Base-by-base conservation (phyloP, 2,797 vertebrate species). In the Urophycis tenuis region DNA sequence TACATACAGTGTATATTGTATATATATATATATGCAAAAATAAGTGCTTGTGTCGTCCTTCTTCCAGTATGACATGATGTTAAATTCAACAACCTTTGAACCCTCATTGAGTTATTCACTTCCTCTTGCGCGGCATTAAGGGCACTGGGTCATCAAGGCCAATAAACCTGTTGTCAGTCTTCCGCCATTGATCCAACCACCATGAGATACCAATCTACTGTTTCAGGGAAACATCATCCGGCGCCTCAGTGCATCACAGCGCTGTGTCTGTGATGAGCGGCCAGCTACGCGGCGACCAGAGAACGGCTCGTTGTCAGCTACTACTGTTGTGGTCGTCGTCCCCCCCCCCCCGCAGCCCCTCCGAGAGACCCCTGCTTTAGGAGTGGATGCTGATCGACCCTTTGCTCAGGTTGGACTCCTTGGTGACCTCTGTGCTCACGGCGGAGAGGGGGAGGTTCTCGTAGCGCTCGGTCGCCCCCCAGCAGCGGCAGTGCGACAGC, bases 401-500 rank as follows among this genome's bases (percentile, higher is more conserved):
- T n/a, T 93, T 94, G 85, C 92, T 93, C 45, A 94, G 76, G 73
- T 93, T 86, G 0, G 94, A 94, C 33, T 92, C 93, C 81, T 95
- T 96, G 73, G 94, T 95, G 79, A 94, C 87, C 81, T 95, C 95
- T 0, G 93, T 95, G 89, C 94, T 95, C 79, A 95, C 91, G 0
- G 94, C 94, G 77, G 95, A 95, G 70, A 95, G 91, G 0, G 95
- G 94, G n/a, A 95, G 93, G 7, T 87, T 94, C 85, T 95, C 95
- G 0, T 94, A 95, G 34, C 90, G 78, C 88, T 94, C 93, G 0
- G 86, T 82, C 15, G 89, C 85, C 12, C 84, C 91, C 85, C 91
- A 93, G 81, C 94, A 95, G 79, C 92, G 93, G 75, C 94, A 95
- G 60, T 92, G 92, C 75, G 93, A 76, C 41, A 95, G 80, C 5